Evolutionary conservation across 2,797 vertebrate species (phyloP), one percentile per base, ranked within the genome.

Genomic region (Pelodytes ibericus): DNA sequence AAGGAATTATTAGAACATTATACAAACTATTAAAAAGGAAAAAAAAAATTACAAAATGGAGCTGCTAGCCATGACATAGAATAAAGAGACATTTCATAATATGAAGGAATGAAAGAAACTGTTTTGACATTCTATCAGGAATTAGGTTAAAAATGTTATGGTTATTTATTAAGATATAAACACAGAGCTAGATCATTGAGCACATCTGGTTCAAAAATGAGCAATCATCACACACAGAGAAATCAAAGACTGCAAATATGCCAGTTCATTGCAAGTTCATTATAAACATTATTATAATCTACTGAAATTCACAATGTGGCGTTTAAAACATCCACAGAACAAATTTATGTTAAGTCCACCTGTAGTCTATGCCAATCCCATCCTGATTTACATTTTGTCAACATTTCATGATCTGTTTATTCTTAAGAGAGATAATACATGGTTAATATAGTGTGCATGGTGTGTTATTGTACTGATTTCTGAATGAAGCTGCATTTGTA

Each of bases 181-280:
- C 71, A 79, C 47, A 25, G 71, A 68, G 76, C 64, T 79, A 73
- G 39, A 73, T 79, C 71, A 79, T 56, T 73, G 71, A 63, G 70
- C 60, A 79, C 76, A 79, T 79, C 76, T 79, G 76, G 76, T 79
- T 59, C 18, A 73, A 72, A 79, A 73, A 62, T 62, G 41, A 73
- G 69, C 71, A 68, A 65, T 72, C 56, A 51, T 51, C 69, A 72
- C 18, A 36, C 26, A 39, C 60, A 61, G 65, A 68, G 51, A 61
- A 73, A 79, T 79, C 76, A 73, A 73, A 79, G 64, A 24, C 76
- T 73, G 60, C 53, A 79, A 73, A 73, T 73, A 78, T 53, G 59
- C 57, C 71, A 73, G 76, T 79, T 79, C 76, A 79, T 57, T 69
- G 76, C 63, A 73, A 79, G 76, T 79, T 79, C 76, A 79, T 79